Percentiles rank a stretch among this genome's conserved stretches.
These are phyloP conservation scores for Leucophenga maculata DNA, from an alignment of 2,888 invertebrate species.

Conservation along the genomic window DNA sequence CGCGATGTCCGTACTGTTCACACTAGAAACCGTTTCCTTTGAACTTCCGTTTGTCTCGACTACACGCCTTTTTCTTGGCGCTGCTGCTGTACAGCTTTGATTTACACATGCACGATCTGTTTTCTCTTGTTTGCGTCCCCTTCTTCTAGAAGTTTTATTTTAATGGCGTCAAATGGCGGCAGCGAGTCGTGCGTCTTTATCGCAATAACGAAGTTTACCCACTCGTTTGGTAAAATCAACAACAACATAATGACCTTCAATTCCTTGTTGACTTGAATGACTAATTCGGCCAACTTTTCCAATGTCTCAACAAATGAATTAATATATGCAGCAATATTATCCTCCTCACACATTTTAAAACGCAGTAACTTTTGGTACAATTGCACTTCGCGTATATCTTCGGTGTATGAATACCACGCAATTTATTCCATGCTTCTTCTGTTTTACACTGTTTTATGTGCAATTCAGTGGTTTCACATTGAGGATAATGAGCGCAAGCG, in stretches of 20 bases:
- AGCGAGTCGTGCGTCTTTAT: background rate
- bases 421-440: background rate
- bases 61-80: background rate
- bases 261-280: background rate
- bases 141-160: conserved; percentile 9
- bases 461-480: background rate
- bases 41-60: background rate
- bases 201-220: conserved; percentile 14
- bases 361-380: background rate
- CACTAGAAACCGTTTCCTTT: background rate
- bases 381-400: background rate
- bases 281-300: conserved; percentile 8
- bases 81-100: conserved; percentile 4
- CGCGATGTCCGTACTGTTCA: too few species aligned
- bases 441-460: background rate
- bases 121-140: background rate
- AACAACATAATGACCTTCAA: conserved; percentile 14
- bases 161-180: background rate
- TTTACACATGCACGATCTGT: conserved; percentile 8
- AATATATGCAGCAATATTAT: background rate
- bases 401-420: background rate
- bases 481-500: background rate
- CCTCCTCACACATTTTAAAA: background rate
- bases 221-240: background rate
- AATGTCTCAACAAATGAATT: background rate